phyloP scores from a whole-genome alignment of 2,888 invertebrate species.

The Malachius bipustulatus region DNA sequence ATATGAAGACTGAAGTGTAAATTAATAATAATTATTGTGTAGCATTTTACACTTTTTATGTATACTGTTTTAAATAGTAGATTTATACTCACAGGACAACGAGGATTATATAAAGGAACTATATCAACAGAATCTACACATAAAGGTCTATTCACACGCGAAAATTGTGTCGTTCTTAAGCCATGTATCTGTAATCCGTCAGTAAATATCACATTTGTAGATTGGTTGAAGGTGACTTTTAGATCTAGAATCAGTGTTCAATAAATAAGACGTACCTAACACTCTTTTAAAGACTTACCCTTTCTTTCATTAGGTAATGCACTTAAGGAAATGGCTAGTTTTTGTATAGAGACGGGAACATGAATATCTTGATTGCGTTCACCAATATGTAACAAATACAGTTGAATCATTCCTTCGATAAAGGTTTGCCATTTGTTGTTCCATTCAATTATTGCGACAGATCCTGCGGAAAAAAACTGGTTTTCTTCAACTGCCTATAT shows the following conservation, averaged over 20 bases:
- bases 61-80: too few species aligned
- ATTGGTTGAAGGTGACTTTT: slow-evolving; percentile 27
- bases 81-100: slow-evolving; percentile 20
- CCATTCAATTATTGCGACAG: slow-evolving; percentile 25
- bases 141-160: slow-evolving; percentile 22
- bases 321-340: slow-evolving; percentile 36
- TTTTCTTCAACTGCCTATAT: neutral
- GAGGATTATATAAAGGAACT: slow-evolving; percentile 22
- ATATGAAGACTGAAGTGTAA: too few species aligned
- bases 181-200: slow-evolving; percentile 31
- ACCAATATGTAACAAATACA: slow-evolving; percentile 49
- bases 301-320: slow-evolving; percentile 24
- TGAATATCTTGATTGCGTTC: slow-evolving; percentile 56
- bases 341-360: slow-evolving; percentile 52
- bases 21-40: too few species aligned
- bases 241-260: slow-evolving; percentile 20
- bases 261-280: neutral
- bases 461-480: slow-evolving; percentile 20
- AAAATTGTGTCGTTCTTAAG: slow-evolving; percentile 24
- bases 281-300: slow-evolving; percentile 12
- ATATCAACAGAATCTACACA: slow-evolving; percentile 29
- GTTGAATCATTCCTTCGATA: slow-evolving; percentile 81
- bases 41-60: too few species aligned
- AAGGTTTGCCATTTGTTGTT: slow-evolving; percentile 70
- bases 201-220: slow-evolving; percentile 28